Conservation (phyloP, 1,140 invertebrate species). For the Amphibalanus amphitrite region DNA sequence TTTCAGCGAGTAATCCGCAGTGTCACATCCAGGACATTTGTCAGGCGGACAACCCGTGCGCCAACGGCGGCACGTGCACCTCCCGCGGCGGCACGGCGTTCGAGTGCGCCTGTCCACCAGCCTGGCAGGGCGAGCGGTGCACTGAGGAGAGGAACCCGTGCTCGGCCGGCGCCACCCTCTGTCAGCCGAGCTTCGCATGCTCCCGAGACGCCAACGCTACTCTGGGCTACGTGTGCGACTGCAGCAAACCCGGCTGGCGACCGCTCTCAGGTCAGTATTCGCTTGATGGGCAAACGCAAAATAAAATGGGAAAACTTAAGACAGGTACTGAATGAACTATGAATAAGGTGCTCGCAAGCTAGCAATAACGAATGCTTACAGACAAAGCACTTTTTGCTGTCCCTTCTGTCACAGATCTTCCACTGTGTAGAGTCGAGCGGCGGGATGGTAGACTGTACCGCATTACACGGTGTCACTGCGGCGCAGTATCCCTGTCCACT, state of each 20-base stretch:
- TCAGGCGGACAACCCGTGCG: conserved; percentile 61
- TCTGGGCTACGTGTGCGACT: conserved; percentile 36
- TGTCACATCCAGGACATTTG: conserved; percentile 76
- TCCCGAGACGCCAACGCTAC: neutral
- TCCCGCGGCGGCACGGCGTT: conserved; percentile 53
- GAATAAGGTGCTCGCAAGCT: too few species aligned
- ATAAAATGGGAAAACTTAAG: too few species aligned
- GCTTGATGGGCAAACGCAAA: too few species aligned
- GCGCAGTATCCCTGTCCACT: too few species aligned
- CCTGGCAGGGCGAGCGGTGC: conserved; percentile 49
- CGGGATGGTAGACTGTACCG: too few species aligned
- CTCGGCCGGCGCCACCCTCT: conserved; percentile 41
- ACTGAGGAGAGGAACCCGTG: conserved; percentile 47
- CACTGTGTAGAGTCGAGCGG: too few species aligned
- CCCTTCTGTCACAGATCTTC: too few species aligned
- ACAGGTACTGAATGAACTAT: too few species aligned
- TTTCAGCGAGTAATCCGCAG: conserved; percentile 37
- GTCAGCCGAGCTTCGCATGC: conserved; percentile 47
- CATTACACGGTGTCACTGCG: too few species aligned
- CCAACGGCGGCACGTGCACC: conserved; percentile 60
- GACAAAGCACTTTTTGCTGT: too few species aligned
- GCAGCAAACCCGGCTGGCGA: conserved; percentile 45
- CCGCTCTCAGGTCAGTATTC: neutral
- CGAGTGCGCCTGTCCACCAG: conserved; percentile 54
- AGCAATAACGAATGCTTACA: too few species aligned